phyloP scores from a whole-genome alignment of 2,888 invertebrate species.

The Tridacna crocea region DNA sequence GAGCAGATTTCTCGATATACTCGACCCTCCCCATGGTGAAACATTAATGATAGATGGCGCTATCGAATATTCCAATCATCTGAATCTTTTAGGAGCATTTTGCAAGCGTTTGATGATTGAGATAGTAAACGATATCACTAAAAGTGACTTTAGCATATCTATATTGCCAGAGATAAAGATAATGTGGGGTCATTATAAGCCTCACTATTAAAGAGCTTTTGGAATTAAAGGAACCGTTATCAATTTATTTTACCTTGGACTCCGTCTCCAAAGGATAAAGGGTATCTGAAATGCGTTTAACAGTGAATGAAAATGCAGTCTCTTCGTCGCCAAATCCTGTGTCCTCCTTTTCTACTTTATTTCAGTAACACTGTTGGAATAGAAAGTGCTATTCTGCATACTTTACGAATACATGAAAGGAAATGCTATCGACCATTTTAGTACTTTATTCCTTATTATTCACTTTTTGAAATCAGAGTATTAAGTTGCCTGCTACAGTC shows the following conservation, averaged over 20 bases:
- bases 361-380: too few relatives aligned
- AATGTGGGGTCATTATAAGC: constrained; percentile 42
- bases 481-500: too few relatives aligned
- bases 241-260: neutral
- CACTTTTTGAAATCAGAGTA: too few relatives aligned
- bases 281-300: too few relatives aligned
- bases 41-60: constrained; percentile 51
- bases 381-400: too few relatives aligned
- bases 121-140: constrained; percentile 54
- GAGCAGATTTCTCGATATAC: neutral
- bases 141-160: constrained; percentile 52
- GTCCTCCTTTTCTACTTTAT: too few relatives aligned
- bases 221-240: constrained; percentile 7
- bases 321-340: too few relatives aligned
- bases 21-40: constrained; percentile 30
- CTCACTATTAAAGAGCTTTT: constrained; percentile 21
- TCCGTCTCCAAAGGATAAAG: too few relatives aligned
- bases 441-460: too few relatives aligned
- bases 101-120: constrained; percentile 58
- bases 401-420: too few relatives aligned
- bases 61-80: constrained; percentile 49
- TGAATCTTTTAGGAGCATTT: constrained; percentile 54
- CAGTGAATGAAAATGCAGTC: too few relatives aligned
- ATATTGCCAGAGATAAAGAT: constrained; percentile 52
- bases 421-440: too few relatives aligned